phyloP scores from a whole-genome alignment of 2,888 invertebrate species.

The Petrolisthes manimaculis region DNA sequence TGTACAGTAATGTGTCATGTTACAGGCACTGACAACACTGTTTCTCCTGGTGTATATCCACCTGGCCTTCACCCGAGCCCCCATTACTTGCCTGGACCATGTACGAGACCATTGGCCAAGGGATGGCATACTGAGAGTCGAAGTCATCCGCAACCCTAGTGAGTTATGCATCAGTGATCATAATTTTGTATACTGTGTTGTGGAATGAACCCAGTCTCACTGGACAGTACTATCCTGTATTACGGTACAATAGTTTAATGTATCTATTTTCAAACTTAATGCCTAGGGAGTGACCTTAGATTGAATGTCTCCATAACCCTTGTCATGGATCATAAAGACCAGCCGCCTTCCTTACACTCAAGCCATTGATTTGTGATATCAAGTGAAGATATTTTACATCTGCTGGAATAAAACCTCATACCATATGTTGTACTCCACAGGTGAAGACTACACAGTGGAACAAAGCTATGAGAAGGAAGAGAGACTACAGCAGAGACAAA shows the following conservation, averaged over 20 bases:
- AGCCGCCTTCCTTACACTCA: too few relatives aligned
- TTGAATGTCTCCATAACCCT: not conserved
- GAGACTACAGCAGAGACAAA: constrained; percentile 76
- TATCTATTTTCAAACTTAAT: not conserved
- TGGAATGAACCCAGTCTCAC: not conserved
- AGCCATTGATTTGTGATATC: too few relatives aligned
- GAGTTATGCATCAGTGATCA: constrained; percentile 14
- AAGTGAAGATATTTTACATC: too few relatives aligned
- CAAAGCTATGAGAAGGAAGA: constrained; percentile 87
- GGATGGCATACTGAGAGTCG: constrained; percentile 93
- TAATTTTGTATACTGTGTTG: too few relatives aligned
- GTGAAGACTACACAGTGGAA: constrained; percentile 81
- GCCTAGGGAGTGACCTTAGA: not conserved
- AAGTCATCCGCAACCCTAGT: constrained; percentile 80
- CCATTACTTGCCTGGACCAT: constrained; percentile 92
- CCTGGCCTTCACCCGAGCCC: constrained; percentile 90
- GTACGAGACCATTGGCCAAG: constrained; percentile 92
- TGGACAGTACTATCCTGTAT: not conserved
- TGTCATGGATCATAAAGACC: too few relatives aligned
- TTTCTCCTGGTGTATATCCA: constrained; percentile 95
- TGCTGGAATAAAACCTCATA: too few relatives aligned
- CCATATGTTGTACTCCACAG: constrained; percentile 8
- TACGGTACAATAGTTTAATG: not conserved
- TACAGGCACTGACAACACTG: constrained; percentile 85
- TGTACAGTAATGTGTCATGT: constrained; percentile 45